Evolutionary conservation across 2,113 vertebrate species (phyloP).

Genomic region (Hippotragus niger): DNA sequence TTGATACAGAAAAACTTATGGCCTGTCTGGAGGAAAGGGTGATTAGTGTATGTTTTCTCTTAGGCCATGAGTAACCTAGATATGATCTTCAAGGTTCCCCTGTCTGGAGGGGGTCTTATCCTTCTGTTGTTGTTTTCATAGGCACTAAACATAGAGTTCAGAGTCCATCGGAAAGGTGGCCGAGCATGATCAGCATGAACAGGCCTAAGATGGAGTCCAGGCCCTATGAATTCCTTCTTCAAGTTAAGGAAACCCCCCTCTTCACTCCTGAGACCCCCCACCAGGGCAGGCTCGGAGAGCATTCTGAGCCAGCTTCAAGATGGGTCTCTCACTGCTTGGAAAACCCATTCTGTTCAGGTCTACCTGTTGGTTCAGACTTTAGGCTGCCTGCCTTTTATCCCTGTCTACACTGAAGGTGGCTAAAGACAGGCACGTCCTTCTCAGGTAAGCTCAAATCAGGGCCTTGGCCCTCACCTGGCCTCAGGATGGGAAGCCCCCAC

Average conservation of each 20-base stretch:
- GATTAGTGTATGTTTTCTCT: too few species aligned
- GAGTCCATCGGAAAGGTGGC: too few species aligned
- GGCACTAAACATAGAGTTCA: too few species aligned
- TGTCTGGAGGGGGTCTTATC: too few species aligned
- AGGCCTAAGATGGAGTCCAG: too few species aligned
- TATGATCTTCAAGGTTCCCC: too few species aligned
- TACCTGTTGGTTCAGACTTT: neutral
- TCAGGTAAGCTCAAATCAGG: neutral
- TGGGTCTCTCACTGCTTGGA: neutral
- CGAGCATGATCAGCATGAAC: too few species aligned
- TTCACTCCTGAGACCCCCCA: neutral
- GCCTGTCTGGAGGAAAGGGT: too few species aligned
- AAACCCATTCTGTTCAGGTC: neutral
- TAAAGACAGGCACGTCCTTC: neutral
- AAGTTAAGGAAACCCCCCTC: neutral
- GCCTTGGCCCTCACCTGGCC: neutral
- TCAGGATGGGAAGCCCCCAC: neutral
- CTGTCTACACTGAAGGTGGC: neutral
- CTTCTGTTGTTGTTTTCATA: too few species aligned
- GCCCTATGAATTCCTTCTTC: too few species aligned
- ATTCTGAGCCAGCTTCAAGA: neutral
- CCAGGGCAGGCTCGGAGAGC: neutral
- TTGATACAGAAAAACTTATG: too few species aligned
- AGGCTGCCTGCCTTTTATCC: neutral
- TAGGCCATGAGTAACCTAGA: too few species aligned